Evolutionary conservation across 2,113 vertebrate species (phyloP).

Genomic region (Cyprinodon tularosa): DNA sequence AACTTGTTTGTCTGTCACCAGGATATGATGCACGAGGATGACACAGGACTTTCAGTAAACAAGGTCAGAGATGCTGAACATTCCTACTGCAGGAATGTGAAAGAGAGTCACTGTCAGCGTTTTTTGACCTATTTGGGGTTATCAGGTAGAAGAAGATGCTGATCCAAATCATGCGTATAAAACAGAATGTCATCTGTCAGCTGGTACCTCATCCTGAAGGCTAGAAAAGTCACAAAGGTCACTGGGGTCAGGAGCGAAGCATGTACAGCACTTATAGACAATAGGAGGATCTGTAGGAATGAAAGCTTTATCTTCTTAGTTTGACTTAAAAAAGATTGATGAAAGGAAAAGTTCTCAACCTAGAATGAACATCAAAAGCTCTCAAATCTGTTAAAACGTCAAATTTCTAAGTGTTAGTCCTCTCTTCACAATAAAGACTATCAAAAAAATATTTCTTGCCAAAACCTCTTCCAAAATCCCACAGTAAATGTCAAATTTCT

Average conservation of each 20-base stretch:
- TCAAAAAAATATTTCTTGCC: background rate
- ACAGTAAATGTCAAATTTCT: background rate
- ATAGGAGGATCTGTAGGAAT: slow-evolving; percentile 52
- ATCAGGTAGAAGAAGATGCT: slow-evolving; percentile 26
- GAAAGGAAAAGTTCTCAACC: slow-evolving; percentile 43
- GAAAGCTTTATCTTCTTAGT: slow-evolving; percentile 39
- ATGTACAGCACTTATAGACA: slow-evolving; percentile 48
- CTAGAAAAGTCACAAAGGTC: slow-evolving; percentile 28
- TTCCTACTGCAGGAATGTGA: slow-evolving; percentile 57
- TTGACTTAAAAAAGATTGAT: slow-evolving; percentile 15
- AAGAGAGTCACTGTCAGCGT: slow-evolving; percentile 27
- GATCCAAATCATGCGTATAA: slow-evolving; percentile 13
- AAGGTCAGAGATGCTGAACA: slow-evolving; percentile 32
- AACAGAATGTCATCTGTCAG: slow-evolving; percentile 47
- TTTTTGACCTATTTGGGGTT: slow-evolving; percentile 4
- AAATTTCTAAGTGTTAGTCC: background rate
- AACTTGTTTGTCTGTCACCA: slow-evolving; percentile 39
- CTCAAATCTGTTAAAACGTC: background rate
- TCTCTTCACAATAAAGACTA: background rate
- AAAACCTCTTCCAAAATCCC: background rate
- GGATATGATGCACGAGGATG: slow-evolving; percentile 61
- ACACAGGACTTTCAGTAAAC: slow-evolving; percentile 50
- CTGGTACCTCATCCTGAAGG: slow-evolving; percentile 18
- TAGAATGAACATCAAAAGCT: slow-evolving; percentile 10
- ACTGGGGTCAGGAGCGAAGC: slow-evolving; percentile 37